Percentiles rank a stretch among this genome's conserved stretches.
phyloP scores from a whole-genome alignment of 2,888 invertebrate species.

The Campoletis raptor region DNA sequence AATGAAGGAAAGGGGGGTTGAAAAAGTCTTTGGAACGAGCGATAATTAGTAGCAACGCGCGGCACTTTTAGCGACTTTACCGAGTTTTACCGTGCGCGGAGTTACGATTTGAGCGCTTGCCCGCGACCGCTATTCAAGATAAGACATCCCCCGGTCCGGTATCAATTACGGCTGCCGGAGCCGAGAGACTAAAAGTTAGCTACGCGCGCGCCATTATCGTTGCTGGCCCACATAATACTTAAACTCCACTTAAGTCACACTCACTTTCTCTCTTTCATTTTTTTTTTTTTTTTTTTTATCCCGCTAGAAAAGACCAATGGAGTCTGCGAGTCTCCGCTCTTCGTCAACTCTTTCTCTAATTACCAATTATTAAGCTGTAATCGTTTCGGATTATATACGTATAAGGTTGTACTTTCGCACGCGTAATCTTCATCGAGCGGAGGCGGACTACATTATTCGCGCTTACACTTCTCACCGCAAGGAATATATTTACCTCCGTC shows the following conservation, averaged over 20 bases:
- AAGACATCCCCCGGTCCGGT: constrained; percentile 73
- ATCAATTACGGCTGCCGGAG: constrained; percentile 73
- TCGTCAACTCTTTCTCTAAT: constrained; percentile 58
- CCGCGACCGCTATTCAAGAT: constrained; percentile 72
- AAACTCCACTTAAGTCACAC: constrained; percentile 75
- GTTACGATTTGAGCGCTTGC: constrained; percentile 47
- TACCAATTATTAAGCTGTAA: constrained; percentile 79
- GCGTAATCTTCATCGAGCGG: constrained; percentile 77
- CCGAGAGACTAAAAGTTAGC: constrained; percentile 60
- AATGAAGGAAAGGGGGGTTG: neutral
- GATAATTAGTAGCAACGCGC: constrained; percentile 58
- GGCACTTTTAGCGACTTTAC: constrained; percentile 1
- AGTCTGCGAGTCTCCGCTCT: constrained; percentile 46
- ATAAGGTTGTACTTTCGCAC: constrained; percentile 71
- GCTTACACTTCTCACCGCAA: constrained; percentile 73
- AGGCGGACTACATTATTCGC: constrained; percentile 82
- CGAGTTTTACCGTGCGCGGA: constrained; percentile 14
- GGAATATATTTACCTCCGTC: constrained; percentile 50
- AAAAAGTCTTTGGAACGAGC: constrained; percentile 55
- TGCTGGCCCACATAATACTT: constrained; percentile 79
- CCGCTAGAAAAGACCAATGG: constrained; percentile 1
- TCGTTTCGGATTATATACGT: constrained; percentile 79
- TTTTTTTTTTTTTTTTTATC: neutral
- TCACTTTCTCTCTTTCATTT: constrained; percentile 31
- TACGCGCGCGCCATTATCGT: constrained; percentile 70